These are phyloP conservation scores for Setophaga petechia DNA, from an alignment of 2,113 vertebrate genomes.

Conservation along the genomic window DNA sequence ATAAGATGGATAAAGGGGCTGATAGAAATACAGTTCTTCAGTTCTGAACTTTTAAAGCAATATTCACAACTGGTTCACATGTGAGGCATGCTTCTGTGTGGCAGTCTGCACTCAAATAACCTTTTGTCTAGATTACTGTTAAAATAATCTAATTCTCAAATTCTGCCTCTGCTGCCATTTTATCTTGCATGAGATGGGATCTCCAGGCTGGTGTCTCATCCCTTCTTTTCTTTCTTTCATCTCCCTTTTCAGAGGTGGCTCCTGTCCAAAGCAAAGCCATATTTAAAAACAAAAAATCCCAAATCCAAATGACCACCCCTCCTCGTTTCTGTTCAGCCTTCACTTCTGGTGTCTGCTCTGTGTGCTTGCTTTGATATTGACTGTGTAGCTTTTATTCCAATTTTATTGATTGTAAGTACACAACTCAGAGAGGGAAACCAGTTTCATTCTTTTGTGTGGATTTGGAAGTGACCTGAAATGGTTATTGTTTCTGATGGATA, in stretches of 20 bases:
- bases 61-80: background rate
- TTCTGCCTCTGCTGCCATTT: background rate
- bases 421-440: background rate
- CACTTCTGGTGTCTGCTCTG: background rate
- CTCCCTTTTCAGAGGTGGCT: background rate
- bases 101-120: background rate
- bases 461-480: background rate
- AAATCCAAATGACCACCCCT: background rate
- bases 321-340: background rate
- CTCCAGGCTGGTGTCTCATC: background rate
- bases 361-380: background rate
- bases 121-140: background rate
- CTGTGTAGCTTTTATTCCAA: background rate
- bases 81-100: background rate
- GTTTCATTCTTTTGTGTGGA: background rate
- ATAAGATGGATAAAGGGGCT: background rate
- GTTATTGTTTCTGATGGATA: background rate
- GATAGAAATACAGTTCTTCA: background rate
- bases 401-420: background rate
- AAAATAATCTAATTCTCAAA: background rate
- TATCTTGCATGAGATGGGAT: accelerated
- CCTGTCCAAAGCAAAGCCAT: background rate
- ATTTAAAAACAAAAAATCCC: background rate
- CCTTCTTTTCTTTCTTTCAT: background rate
- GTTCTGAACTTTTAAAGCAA: conserved; percentile 3